Conservation (phyloP, 1,140 invertebrate species). For the Drosophila repleta region DNA sequence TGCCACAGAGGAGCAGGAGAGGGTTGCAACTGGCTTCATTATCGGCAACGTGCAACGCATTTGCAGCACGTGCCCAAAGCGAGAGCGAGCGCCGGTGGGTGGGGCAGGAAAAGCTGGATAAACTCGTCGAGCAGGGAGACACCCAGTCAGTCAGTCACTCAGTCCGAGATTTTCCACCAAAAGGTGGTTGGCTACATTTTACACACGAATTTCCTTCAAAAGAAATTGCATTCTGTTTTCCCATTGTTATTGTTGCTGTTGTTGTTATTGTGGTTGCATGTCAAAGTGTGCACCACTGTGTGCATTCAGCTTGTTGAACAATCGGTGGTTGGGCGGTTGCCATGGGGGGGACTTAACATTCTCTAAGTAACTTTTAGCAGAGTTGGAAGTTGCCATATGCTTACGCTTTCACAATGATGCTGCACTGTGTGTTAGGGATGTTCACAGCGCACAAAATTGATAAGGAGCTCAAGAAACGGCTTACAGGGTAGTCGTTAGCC, state of each 20-base stretch:
- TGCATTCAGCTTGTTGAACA: slow-evolving; percentile 52
- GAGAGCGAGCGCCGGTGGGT: not conserved
- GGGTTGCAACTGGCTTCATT: slow-evolving; percentile 68
- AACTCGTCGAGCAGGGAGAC: slow-evolving; percentile 18
- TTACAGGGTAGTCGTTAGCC: slow-evolving; percentile 20
- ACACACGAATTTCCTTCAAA: slow-evolving; percentile 54
- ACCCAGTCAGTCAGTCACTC: too few relatives aligned
- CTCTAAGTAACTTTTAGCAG: slow-evolving; percentile 38
- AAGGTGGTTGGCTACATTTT: slow-evolving; percentile 46
- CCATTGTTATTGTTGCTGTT: not conserved
- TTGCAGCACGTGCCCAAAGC: slow-evolving; percentile 66
- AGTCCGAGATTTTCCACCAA: slow-evolving; percentile 62
- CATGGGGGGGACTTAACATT: slow-evolving; percentile 35
- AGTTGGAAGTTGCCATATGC: slow-evolving; percentile 32
- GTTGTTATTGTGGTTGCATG: slow-evolving; percentile 62
- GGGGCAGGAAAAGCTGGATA: slow-evolving; percentile 5
- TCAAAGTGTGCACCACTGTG: slow-evolving; percentile 44
- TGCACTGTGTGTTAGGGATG: slow-evolving; percentile 8
- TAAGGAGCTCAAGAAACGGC: slow-evolving; percentile 13
- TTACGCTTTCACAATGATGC: slow-evolving; percentile 14
- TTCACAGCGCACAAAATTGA: slow-evolving; percentile 23
- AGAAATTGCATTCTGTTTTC: slow-evolving; percentile 62
- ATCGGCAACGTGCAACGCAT: slow-evolving; percentile 52
- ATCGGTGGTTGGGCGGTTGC: slow-evolving; percentile 50
- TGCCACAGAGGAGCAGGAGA: slow-evolving; percentile 18